Base-by-base conservation (phyloP, 2,113 vertebrate species). In the Strix uralensis region DNA sequence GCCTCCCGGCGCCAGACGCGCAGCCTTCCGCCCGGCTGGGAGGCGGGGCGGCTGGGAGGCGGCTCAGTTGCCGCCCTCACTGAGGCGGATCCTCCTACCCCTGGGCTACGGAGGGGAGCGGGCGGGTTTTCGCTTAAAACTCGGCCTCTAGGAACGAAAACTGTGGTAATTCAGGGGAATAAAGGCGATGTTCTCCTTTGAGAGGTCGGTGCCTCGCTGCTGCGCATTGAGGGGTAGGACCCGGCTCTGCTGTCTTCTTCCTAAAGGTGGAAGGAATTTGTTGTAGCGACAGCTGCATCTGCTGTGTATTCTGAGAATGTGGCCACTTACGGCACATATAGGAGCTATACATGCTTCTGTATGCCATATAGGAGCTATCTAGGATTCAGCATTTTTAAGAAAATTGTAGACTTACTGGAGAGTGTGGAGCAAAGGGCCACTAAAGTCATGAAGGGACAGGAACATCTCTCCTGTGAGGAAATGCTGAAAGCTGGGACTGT, bases 111-210 rank as follows among this genome's bases (percentile, higher is more conserved):
- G 7, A 8, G 22, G 38, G 34, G 3, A 3, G 5, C 17, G 6
- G 11, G 25, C 3, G 5, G 29, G 5, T 15, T 40, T 8, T 46
- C 3, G 5, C 6, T 7, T 5, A 0, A 4, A 26, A 1, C 7
- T 14, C 21, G 16, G 25, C 16, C 3, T 0, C 5, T 3, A 0
- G 4, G 1, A 5, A 0, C 7, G 1, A 13, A 1, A 4, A 0
- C 15, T 3, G 12, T 0, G 73, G 23, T 5, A 21, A 5, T 21
- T 44, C 27, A 2, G 42, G 8, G 54, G 7, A 13, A 8, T 21
- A 19, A 54, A 8, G 23, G 51, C 22, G 32, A 6, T 29, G 11
- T 21, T 55, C 16, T 23, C 9, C 6, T 21, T 7, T 32, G 34
- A 15, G 11, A 10, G 4, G 25, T 25, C 2, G 6, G 40, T 82